phyloP scores from a whole-genome alignment of 2,888 invertebrate species.

The Tiphia femorata region DNA sequence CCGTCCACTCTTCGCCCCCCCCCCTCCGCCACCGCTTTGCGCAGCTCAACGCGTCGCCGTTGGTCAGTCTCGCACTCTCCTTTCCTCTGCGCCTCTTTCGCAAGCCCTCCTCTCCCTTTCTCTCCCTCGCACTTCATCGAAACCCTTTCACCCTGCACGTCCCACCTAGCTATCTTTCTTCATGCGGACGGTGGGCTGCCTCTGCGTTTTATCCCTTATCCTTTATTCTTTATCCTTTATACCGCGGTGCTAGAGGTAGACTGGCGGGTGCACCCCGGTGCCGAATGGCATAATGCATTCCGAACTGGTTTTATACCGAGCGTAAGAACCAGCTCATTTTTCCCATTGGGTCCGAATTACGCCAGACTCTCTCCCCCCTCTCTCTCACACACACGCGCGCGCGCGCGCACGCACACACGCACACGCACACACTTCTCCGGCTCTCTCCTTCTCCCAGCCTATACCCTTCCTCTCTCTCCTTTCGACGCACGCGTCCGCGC shows the following conservation, averaged over 20 bases:
- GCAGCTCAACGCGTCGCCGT: no score
- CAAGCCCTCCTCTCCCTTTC: constrained; percentile 16
- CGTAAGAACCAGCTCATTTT: constrained; percentile 45
- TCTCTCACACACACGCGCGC: constrained; percentile 12
- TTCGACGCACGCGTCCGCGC: constrained; percentile 13
- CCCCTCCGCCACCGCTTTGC: constrained; percentile 2
- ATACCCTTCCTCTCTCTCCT: constrained; percentile 22
- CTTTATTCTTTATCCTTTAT: constrained; percentile 57
- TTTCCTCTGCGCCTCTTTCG: constrained; percentile 27
- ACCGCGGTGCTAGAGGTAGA: constrained; percentile 44
- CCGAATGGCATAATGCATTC: constrained; percentile 57
- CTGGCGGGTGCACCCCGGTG: constrained; percentile 37
- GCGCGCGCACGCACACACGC: neutral
- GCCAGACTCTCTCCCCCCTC: constrained; percentile 35
- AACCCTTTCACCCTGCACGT: constrained; percentile 1
- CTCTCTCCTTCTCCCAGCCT: constrained; percentile 2
- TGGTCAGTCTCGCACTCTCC: constrained; percentile 31
- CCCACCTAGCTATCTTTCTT: constrained; percentile 9
- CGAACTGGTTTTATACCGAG: constrained; percentile 62
- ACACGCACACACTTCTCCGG: neutral
- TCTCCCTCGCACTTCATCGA: constrained; percentile 16
- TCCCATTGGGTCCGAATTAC: constrained; percentile 51
- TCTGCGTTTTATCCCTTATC: constrained; percentile 54
- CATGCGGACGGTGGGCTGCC: constrained; percentile 39
- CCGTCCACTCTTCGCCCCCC: constrained; percentile 7